Evolutionary conservation across 2,797 vertebrate genomes (phyloP).

Genomic region (Mionectes olivaceus): DNA sequence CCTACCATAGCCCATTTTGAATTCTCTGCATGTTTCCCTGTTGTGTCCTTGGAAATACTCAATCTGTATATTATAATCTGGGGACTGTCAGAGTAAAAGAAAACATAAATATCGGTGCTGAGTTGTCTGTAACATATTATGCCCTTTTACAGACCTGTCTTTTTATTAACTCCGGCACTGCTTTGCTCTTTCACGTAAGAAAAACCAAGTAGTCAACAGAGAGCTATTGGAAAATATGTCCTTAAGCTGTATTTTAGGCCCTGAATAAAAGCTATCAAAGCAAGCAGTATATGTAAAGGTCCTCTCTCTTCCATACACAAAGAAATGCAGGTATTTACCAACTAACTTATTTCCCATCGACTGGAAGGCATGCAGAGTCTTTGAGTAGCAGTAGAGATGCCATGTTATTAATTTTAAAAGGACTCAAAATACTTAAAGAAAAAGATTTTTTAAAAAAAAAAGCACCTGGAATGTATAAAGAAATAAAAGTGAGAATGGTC

Average conservation of each 20-base stretch:
- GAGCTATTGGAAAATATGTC: constrained; percentile 11
- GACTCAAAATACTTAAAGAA: background rate
- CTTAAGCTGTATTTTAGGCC: background rate
- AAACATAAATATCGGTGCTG: background rate
- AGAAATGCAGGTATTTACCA: background rate
- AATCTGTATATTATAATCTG: constrained; percentile 26
- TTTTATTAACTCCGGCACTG: constrained; percentile 37
- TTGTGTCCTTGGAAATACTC: constrained; percentile 22
- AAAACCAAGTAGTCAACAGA: background rate
- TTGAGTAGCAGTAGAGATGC: background rate
- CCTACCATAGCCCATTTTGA: background rate
- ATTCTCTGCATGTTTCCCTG: background rate
- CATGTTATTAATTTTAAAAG: constrained; percentile 4
- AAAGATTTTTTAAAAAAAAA: background rate
- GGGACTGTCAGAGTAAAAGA: background rate
- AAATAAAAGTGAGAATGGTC: background rate
- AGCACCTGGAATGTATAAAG: background rate
- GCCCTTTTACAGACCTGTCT: background rate
- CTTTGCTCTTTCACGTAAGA: background rate
- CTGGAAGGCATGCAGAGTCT: background rate
- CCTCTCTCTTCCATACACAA: background rate
- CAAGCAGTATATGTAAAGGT: background rate
- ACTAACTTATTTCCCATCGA: background rate
- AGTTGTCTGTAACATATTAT: background rate
- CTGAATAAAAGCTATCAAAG: constrained; percentile 27